These are phyloP conservation scores for Atta colombica DNA, from an alignment of 1,140 invertebrate species.

Conservation along the genomic window DNA sequence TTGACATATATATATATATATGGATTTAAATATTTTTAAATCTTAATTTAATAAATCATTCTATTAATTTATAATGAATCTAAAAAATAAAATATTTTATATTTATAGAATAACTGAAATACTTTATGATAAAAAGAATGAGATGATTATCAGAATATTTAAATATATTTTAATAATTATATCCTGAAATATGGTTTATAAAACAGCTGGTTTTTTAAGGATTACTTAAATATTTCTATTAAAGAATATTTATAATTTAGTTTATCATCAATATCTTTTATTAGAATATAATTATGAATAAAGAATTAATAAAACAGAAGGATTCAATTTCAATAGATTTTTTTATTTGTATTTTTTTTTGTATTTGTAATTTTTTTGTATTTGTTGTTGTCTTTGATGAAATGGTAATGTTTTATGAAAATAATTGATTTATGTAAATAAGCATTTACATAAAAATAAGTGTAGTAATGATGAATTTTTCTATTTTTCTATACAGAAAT, in stretches of 20 bases:
- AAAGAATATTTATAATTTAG: not conserved
- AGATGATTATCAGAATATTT: not conserved
- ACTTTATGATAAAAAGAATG: not conserved
- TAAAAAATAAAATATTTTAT: not conserved
- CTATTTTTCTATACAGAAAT: not conserved
- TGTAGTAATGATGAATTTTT: not conserved
- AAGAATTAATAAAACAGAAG: not conserved
- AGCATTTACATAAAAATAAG: not conserved
- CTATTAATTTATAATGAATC: not conserved
- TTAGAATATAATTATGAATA: not conserved
- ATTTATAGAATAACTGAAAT: not conserved
- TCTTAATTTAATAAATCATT: not conserved
- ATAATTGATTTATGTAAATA: not conserved
- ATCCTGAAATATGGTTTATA: not conserved
- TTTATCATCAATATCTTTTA: not conserved
- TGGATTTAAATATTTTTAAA: not conserved
- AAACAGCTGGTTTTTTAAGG: not conserved
- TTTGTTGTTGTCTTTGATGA: not conserved
- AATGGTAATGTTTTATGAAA: not conserved
- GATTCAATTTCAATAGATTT: slow-evolving; percentile 8
- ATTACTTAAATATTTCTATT: slow-evolving; percentile 14
- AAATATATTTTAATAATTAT: not conserved
- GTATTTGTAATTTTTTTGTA: not conserved
- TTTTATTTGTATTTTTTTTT: slow-evolving; percentile 14
- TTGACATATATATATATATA: not conserved